A percentile compares a stretch with the other conserved stretches of the same genome.
phyloP scores from a whole-genome alignment of 2,113 vertebrate species.

The Argyrosomus japonicus region DNA sequence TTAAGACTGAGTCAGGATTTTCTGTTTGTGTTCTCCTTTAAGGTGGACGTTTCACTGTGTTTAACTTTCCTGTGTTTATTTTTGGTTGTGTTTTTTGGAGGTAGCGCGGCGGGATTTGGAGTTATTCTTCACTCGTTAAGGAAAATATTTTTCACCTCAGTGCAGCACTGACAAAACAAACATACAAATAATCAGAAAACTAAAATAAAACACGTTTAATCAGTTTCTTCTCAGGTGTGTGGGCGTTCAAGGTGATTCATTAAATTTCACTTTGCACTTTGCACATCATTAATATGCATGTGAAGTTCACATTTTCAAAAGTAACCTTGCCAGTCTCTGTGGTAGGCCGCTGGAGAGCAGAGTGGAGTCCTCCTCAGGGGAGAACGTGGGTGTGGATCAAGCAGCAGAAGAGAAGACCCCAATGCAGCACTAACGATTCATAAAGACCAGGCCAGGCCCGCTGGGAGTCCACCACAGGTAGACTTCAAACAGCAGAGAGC shows the following conservation, averaged over 20 bases:
- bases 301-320: constrained; percentile 13
- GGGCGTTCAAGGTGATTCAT: background rate
- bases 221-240: background rate
- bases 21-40: too few species aligned
- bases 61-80: too few species aligned
- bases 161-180: background rate
- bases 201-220: background rate
- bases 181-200: background rate
- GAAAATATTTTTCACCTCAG: too few species aligned
- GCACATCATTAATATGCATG: background rate
- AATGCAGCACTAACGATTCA: constrained; percentile 50
- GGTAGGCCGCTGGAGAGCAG: background rate
- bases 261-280: background rate
- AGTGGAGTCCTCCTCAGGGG: background rate
- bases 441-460: constrained; percentile 26
- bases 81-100: too few species aligned
- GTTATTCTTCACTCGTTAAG: too few species aligned
- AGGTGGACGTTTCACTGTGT: too few species aligned
- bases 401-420: constrained; percentile 13
- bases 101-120: too few species aligned
- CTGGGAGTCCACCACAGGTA: constrained; percentile 34
- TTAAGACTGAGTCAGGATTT: too few species aligned
- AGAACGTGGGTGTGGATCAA: constrained; percentile 15
- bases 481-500: constrained; percentile 19
- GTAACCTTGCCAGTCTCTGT: constrained; percentile 2